Base-by-base conservation (phyloP, 2,113 vertebrate species). In the Vidua macroura region DNA sequence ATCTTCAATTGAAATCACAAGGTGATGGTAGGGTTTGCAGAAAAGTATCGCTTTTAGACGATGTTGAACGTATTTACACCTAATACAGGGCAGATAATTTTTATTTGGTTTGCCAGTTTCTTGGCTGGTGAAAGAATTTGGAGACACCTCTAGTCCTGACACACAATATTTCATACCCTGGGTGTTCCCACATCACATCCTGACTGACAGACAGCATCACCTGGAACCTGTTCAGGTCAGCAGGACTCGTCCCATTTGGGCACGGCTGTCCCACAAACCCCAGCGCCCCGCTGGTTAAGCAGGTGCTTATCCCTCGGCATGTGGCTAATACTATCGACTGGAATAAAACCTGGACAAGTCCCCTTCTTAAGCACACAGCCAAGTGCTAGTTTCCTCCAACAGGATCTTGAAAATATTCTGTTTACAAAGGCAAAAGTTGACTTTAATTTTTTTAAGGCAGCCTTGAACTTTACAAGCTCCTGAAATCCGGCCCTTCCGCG, bases 161-260 rank as follows among this genome's bases (percentile, higher is more conserved):
- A 48, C 11, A 31, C 1, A 5, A 5, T 0, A 2, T 33, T 82
- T 58, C 0, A 0, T 11, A 25, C 2, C 33, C 46, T 27, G 24
- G 9, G n/a, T 15, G 13, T 11, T 51, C 58, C 76, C 76, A 59
- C 9, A 25, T 25, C 62, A 24, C 6, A 1, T 31, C 20, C 52
- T n/a, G 16, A 23, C 23, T 18, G 35, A 35, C 8, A 41, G 25
- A 23, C 63, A 72, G 63, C 33, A 62, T 23, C n/a, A 10, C 35
- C 20, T 44, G 30, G 62, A 58, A 24, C 16, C 7, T 9, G 0
- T 39, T 16, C 83, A n/a, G 63, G 15, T 53, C 66, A 52, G 70
- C 4, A 7, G 43, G 27, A 27, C 49, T 63, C 0, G 0, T 20
- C 31, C 31, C 2, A 0, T 30, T 48, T 19, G 66, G 33, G 72